These are phyloP conservation scores for Odontocerum albicorne DNA, from an alignment of 2,888 invertebrate species.

Conservation along the genomic window DNA sequence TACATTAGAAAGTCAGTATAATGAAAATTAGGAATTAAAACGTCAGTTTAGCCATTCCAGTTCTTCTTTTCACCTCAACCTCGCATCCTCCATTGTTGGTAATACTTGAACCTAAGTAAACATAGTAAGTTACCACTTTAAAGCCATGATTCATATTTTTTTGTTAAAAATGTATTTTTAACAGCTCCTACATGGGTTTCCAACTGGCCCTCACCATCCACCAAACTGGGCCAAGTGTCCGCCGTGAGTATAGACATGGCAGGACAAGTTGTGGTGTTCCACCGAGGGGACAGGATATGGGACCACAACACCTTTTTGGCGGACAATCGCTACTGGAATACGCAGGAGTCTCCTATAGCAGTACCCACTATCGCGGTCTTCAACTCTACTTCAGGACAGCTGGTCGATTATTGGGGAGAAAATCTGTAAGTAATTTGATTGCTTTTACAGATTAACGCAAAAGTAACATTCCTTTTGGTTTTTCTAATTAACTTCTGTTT, in stretches of 20 bases:
- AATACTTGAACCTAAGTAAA: too few species aligned
- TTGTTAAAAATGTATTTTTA: too few species aligned
- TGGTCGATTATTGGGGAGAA: conserved; percentile 69
- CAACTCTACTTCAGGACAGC: conserved; percentile 60
- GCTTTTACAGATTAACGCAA: too few species aligned
- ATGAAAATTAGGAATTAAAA: too few species aligned
- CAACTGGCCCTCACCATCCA: conserved; percentile 58
- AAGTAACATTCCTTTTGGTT: too few species aligned
- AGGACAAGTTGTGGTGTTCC: conserved; percentile 81
- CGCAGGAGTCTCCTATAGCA: conserved; percentile 61
- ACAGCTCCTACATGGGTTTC: conserved; percentile 58
- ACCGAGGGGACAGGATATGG: conserved; percentile 73
- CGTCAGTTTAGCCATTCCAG: too few species aligned
- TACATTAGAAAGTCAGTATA: too few species aligned
- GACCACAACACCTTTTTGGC: conserved; percentile 59
- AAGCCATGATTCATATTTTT: too few species aligned
- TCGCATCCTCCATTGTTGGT: too few species aligned
- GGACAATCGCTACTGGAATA: conserved; percentile 58
- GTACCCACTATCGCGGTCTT: conserved; percentile 66
- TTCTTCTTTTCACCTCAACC: too few species aligned
- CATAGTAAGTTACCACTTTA: too few species aligned
- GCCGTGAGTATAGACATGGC: conserved; percentile 74
- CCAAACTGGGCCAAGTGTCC: conserved; percentile 73
- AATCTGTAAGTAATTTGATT: conserved; percentile 63
- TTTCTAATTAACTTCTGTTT: too few species aligned